Conservation (phyloP, 2,797 vertebrate species). For the Onychomys torridus region DNA sequence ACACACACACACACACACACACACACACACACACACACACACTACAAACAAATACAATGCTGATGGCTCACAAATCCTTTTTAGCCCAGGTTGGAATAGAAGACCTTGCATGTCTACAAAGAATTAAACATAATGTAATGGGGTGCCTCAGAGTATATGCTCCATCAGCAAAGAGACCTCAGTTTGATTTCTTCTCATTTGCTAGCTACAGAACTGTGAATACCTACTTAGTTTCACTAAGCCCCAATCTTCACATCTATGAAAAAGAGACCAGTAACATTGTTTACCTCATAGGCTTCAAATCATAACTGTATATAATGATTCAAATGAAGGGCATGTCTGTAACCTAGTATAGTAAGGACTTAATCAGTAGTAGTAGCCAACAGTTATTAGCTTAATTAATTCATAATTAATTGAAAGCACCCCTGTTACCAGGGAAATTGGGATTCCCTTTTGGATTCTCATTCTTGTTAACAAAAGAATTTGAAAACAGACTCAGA, state of each 20-base stretch:
- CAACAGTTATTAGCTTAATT: conserved; percentile 44
- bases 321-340: not conserved
- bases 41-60: not conserved
- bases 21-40: not conserved
- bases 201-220: conserved; percentile 15
- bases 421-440: not conserved
- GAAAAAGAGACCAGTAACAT: not conserved
- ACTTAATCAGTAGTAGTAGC: not conserved
- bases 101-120: not conserved
- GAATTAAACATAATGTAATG: not conserved
- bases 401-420: conserved; percentile 47
- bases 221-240: not conserved
- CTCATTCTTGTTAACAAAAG: not conserved
- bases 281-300: not conserved
- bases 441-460: conserved; percentile 6
- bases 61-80: conserved; percentile 32
- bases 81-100: not conserved
- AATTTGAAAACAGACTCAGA: conserved; percentile 22
- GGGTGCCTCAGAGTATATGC: not conserved
- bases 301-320: conserved; percentile 19
- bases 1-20: not conserved
- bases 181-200: not conserved
- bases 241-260: conserved; percentile 28
- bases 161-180: not conserved
- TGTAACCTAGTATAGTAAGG: conserved; percentile 21